Base-by-base conservation (phyloP, 2,888 invertebrate species). In the Hartigia nigra region DNA sequence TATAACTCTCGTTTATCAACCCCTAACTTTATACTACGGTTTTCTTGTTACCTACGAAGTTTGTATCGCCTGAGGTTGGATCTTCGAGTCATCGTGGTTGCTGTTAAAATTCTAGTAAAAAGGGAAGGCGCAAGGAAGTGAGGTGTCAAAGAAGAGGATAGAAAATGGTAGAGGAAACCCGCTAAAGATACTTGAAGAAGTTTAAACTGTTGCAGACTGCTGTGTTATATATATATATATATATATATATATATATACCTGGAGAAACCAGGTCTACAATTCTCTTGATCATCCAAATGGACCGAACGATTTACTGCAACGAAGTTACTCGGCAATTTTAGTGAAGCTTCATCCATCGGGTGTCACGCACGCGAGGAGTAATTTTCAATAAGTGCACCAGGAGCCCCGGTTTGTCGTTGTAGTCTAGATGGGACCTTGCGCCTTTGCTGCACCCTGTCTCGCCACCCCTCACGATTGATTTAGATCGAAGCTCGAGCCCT, bases 401-500 rank as follows among this genome's bases (percentile, higher is more conserved):
- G 72, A 34, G 72, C 72, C 31, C n/a, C 31, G 72, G 72, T 72
- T 23, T 55, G 55, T 55, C 55, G 55, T 55, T 55, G 23, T 9
- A 55, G 23, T 55, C 23, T 55, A 55, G 55, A 55, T 55, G 55
- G 55, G 23, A 55, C 55, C 55, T 55, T 14, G 55, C 23, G 23
- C 55, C 23, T 55, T 9, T 55, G 23, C 55, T 55, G 55, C 55
- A 55, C 55, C 55, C 55, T 55, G 55, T 55, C 70, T 79, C 76
- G 70, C 78, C 81, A 82, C 82, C 77, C 78, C 82, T 81, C 81
- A 76, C 83, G 87, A 88, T 88, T 88, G 88, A 88, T 88, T 88
- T 88, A 87, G 88, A 88, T 87, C 87, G 85, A 86, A 85, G 55
- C 9, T 82, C 81, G 84, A 31, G 86, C 87, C 86, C 88, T 90